These are phyloP conservation scores for Ptiloglossa arizonensis DNA, from an alignment of 1,140 invertebrate genomes.

Conservation along the genomic window DNA sequence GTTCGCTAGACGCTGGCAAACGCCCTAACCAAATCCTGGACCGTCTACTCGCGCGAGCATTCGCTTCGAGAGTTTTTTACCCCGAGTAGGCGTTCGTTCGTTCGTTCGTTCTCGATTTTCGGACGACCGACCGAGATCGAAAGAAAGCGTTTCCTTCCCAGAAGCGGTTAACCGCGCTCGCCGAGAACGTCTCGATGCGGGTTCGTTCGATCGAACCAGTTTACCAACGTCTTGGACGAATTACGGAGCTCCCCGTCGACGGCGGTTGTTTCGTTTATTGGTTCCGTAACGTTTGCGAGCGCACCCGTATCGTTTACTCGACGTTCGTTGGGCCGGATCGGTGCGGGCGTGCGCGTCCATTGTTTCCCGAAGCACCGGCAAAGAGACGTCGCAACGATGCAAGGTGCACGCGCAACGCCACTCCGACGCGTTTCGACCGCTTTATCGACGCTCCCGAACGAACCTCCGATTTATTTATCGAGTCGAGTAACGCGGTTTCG, in stretches of 20 bases:
- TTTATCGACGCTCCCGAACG: constrained; percentile 51
- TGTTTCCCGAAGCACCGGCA: constrained; percentile 3
- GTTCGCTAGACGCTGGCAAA: too few species aligned
- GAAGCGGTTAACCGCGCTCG: too few species aligned
- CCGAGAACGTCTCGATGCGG: too few species aligned
- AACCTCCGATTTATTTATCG: constrained; percentile 66
- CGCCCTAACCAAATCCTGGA: too few species aligned
- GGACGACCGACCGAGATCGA: too few species aligned
- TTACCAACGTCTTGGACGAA: too few species aligned
- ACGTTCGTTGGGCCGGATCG: not conserved
- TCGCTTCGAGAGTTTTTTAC: too few species aligned
- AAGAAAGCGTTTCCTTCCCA: too few species aligned
- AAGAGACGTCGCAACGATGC: constrained; percentile 3
- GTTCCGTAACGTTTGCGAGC: not conserved
- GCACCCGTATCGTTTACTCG: not conserved
- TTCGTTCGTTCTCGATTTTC: too few species aligned
- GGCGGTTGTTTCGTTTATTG: constrained; percentile 15
- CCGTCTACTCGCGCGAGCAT: not conserved
- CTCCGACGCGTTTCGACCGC: constrained; percentile 19
- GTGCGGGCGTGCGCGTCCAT: constrained; percentile 18
- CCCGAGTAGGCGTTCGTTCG: too few species aligned
- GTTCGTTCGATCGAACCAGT: not conserved
- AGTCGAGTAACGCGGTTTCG: constrained; percentile 55
- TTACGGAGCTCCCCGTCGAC: not conserved
- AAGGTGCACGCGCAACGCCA: constrained; percentile 17